Evolutionary conservation across 2,797 vertebrate species (phyloP).

Genomic region (Eutrigla gurnardus): DNA sequence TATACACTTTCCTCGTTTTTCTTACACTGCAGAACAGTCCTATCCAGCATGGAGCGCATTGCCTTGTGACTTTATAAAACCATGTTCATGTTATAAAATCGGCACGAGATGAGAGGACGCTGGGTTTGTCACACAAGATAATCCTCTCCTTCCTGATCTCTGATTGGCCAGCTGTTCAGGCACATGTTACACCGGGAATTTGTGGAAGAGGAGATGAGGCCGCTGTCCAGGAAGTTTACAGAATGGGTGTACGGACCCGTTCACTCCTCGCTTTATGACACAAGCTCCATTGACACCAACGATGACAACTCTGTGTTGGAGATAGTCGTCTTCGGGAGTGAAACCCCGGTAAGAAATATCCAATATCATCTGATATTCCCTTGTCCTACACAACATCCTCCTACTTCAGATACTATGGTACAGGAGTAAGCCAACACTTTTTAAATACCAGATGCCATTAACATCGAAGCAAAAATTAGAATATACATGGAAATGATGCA

Average conservation of each 20-base stretch:
- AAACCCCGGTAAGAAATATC: conserved; percentile 85
- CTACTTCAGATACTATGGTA: too few species aligned
- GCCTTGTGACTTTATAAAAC: neutral
- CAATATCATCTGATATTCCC: too few species aligned
- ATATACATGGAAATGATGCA: neutral
- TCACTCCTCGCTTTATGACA: conserved; percentile 91
- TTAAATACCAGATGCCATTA: neutral
- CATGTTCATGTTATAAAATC: neutral
- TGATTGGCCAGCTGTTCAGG: conserved; percentile 84
- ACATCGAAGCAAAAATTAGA: neutral
- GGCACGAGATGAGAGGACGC: too few species aligned
- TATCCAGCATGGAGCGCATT: neutral
- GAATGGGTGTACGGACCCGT: conserved; percentile 95
- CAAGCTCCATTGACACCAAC: conserved; percentile 87
- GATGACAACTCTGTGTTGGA: conserved; percentile 91
- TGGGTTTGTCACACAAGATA: neutral
- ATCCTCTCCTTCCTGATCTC: conserved; percentile 9
- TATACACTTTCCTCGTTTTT: neutral
- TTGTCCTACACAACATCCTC: too few species aligned
- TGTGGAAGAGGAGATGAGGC: conserved; percentile 83
- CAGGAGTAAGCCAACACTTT: too few species aligned
- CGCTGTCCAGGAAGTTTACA: conserved; percentile 91
- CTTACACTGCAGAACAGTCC: neutral
- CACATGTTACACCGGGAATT: conserved; percentile 92
- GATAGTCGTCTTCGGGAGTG: conserved; percentile 89